Evolutionary conservation across 1,140 invertebrate genomes (phyloP).

Genomic region (Drosophila murphyi): DNA sequence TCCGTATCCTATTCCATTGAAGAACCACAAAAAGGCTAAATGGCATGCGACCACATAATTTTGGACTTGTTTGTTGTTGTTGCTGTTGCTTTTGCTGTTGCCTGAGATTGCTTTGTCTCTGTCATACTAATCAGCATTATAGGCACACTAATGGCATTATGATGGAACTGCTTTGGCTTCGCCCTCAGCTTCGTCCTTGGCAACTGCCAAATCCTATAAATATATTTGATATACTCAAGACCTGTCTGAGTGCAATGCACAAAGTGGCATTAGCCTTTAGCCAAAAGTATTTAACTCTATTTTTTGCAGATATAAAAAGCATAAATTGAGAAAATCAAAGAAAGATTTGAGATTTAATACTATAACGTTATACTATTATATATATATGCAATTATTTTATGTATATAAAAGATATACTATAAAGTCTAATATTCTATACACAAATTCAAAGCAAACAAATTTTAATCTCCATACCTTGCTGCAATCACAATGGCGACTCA

Average conservation of each 20-base stretch:
- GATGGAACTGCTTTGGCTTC: conserved; percentile 15
- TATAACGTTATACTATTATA: too few relatives aligned
- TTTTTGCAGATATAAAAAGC: too few relatives aligned
- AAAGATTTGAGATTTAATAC: too few relatives aligned
- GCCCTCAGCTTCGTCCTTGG: not conserved
- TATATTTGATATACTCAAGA: not conserved
- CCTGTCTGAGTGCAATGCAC: not conserved
- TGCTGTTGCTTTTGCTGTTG: not conserved
- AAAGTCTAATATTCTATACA: too few relatives aligned
- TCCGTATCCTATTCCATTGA: not conserved
- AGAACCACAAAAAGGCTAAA: conserved; percentile 30
- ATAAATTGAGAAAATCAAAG: too few relatives aligned
- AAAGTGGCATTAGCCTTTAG: too few relatives aligned
- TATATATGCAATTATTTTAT: too few relatives aligned
- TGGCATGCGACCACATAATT: conserved; percentile 51
- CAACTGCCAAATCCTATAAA: conserved; percentile 1
- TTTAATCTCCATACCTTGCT: not conserved
- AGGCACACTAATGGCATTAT: conserved; percentile 43
- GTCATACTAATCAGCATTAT: conserved; percentile 39
- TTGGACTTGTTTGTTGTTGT: conserved; percentile 35
- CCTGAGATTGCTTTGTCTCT: conserved; percentile 39
- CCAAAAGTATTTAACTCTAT: too few relatives aligned
- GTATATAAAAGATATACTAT: too few relatives aligned
- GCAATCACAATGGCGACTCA: conserved; percentile 35
- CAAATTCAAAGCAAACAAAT: not conserved